phyloP scores from a whole-genome alignment of 2,797 vertebrate genomes.

The Sebastes glaucus region DNA sequence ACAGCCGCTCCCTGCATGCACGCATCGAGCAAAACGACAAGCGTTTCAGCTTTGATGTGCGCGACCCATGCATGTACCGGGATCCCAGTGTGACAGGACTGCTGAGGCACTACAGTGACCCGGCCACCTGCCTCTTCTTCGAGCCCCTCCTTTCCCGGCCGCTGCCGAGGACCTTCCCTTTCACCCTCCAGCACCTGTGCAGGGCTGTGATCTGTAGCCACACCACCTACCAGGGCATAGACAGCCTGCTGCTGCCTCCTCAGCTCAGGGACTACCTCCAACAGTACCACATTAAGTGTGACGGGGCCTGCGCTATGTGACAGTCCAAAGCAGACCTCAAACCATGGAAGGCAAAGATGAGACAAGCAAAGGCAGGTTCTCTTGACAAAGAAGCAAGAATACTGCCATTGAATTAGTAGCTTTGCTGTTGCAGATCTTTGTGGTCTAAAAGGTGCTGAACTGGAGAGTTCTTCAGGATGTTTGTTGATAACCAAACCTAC shows the following conservation, averaged over 20 bases:
- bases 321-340: background rate
- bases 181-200: conserved; percentile 94
- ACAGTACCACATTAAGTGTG: conserved; percentile 95
- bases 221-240: conserved; percentile 91
- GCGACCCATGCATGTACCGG: conserved; percentile 95
- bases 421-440: background rate
- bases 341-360: background rate
- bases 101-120: conserved; percentile 94
- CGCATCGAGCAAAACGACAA: conserved; percentile 96
- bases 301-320: conserved; percentile 81
- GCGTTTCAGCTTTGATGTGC: conserved; percentile 96
- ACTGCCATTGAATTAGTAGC: background rate
- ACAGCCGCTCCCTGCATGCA: conserved; percentile 95
- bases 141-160: conserved; percentile 94
- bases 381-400: background rate
- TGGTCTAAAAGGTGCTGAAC: background rate
- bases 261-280: conserved; percentile 92
- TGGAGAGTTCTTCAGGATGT: background rate
- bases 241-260: conserved; percentile 87
- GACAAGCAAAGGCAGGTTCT: background rate
- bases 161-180: conserved; percentile 93
- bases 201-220: conserved; percentile 92
- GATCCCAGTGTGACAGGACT: conserved; percentile 93
- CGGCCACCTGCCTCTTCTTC: conserved; percentile 95
- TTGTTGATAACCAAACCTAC: background rate